Percentiles rank a stretch among this genome's conserved stretches.
These are phyloP conservation scores for Acrocephalus kingi DNA, from an alignment of 2,113 vertebrate species.

Conservation along the genomic window DNA sequence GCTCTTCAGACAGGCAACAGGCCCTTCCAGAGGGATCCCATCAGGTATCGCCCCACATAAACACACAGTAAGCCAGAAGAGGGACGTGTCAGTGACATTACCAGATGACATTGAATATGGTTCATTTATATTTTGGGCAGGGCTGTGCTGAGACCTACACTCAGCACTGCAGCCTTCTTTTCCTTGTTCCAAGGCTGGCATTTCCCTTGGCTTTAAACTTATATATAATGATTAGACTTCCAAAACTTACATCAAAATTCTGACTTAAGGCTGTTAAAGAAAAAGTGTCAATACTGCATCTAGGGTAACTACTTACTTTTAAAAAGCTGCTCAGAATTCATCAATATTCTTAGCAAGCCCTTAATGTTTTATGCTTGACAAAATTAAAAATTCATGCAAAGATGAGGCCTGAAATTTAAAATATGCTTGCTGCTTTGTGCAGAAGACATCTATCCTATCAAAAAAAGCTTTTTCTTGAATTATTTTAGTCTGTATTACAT, in stretches of 20 bases:
- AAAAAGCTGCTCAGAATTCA: background rate
- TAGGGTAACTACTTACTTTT: background rate
- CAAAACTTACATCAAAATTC: background rate
- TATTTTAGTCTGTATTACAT: background rate
- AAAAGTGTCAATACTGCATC: background rate
- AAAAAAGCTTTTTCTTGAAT: background rate
- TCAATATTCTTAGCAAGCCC: background rate
- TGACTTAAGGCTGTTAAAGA: background rate
- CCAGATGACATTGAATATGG: background rate
- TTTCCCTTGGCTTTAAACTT: background rate
- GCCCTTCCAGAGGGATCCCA: background rate
- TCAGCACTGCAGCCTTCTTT: background rate
- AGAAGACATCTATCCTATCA: background rate
- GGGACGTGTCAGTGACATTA: background rate
- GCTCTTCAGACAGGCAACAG: background rate
- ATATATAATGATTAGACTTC: background rate
- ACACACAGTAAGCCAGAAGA: background rate
- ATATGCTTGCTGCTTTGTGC: background rate
- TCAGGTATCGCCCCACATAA: background rate
- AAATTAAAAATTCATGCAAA: slow-evolving; percentile 19
- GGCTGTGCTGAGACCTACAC: background rate
- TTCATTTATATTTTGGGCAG: background rate
- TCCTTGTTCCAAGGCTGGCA: background rate
- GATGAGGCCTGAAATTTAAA: background rate
- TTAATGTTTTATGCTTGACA: background rate